These are phyloP conservation scores for Sterna hirundo DNA, from an alignment of 2,113 vertebrate species.

Conservation along the genomic window DNA sequence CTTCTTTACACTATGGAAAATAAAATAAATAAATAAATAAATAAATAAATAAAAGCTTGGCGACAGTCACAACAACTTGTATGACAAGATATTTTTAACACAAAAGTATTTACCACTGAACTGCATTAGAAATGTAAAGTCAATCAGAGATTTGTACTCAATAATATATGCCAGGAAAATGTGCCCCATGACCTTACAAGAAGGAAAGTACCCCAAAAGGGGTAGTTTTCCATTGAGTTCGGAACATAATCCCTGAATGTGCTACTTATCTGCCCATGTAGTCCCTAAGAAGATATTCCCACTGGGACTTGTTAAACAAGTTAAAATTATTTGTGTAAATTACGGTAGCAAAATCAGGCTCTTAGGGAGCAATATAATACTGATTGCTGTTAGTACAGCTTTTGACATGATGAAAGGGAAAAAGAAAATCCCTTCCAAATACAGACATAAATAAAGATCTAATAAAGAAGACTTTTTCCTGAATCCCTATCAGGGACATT, in stretches of 20 bases:
- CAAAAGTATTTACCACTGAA: background rate
- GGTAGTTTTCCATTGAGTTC: background rate
- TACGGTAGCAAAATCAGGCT: background rate
- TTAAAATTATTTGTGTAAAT: constrained; percentile 26
- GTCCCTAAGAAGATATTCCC: constrained; percentile 31
- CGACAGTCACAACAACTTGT: background rate
- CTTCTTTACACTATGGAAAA: background rate
- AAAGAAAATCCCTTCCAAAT: background rate
- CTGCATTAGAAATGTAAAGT: background rate
- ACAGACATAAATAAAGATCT: background rate
- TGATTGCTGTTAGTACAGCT: background rate
- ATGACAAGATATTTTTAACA: background rate
- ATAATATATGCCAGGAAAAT: background rate
- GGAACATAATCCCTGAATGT: background rate
- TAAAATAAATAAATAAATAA: no score
- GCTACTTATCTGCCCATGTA: background rate
- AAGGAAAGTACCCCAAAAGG: background rate
- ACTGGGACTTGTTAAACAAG: constrained; percentile 22
- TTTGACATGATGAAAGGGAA: background rate
- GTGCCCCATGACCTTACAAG: background rate
- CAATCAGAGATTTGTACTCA: background rate
- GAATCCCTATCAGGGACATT: background rate
- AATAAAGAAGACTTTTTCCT: background rate
- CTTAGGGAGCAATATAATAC: background rate
- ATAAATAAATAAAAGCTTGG: background rate